Percentiles rank a stretch among this genome's conserved stretches.
Evolutionary conservation across 2,113 vertebrate genomes (phyloP).

Genomic region (Turnix velox): DNA sequence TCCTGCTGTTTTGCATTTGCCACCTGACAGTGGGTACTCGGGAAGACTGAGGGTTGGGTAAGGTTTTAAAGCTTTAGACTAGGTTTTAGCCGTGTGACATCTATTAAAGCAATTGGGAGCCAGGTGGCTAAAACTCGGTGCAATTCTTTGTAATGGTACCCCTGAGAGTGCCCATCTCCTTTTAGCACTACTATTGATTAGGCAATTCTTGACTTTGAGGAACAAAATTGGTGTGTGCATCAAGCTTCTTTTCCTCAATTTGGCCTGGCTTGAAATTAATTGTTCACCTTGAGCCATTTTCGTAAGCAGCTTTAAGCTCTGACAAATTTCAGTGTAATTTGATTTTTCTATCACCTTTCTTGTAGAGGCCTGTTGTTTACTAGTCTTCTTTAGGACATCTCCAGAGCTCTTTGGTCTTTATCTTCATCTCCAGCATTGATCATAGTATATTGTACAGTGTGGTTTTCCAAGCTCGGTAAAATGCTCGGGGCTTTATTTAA

Average conservation of each 20-base stretch:
- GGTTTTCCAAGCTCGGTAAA: neutral
- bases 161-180: conserved; percentile 42
- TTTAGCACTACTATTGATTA: conserved; percentile 57
- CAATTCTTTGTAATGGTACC: conserved; percentile 60
- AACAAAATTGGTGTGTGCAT: conserved; percentile 58
- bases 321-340: conserved; percentile 19
- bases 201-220: conserved; percentile 57
- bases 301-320: conserved; percentile 24
- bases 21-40: neutral
- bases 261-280: conserved; percentile 55
- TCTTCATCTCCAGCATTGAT: neutral
- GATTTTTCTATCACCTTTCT: neutral
- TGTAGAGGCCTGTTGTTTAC: conserved; percentile 3
- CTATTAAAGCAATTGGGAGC: conserved; percentile 56
- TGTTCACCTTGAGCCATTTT: conserved; percentile 15
- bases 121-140: conserved; percentile 57
- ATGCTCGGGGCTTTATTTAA: neutral
- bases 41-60: neutral
- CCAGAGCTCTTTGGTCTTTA: neutral
- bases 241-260: conserved; percentile 56
- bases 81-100: neutral
- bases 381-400: neutral
- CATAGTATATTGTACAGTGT: neutral
- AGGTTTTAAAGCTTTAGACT: conserved; percentile 17
- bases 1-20: conserved; percentile 31